phyloP scores from a whole-genome alignment of 2,797 vertebrate genomes.

The Malacoctenus gilli region DNA sequence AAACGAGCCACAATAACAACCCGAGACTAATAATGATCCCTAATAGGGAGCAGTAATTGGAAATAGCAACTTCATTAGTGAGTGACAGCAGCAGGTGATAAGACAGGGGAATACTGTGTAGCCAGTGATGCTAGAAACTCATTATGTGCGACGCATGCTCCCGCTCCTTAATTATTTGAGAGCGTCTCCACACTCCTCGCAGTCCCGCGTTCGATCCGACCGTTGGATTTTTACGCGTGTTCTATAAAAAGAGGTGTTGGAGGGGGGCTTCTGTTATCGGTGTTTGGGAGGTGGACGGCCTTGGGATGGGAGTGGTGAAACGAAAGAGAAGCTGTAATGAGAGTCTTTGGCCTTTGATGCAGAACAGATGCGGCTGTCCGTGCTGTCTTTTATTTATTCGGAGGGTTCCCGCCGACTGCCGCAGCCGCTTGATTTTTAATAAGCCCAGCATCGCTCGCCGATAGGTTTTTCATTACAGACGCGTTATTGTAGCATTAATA shows the following conservation, averaged over 20 bases:
- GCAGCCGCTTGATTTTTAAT: constrained; percentile 67
- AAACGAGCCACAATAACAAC: constrained; percentile 60
- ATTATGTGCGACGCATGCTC: constrained; percentile 73
- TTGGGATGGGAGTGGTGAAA: constrained; percentile 67
- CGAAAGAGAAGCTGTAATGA: constrained; percentile 68
- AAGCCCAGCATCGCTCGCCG: constrained; percentile 39
- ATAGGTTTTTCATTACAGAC: constrained; percentile 53
- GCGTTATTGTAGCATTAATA: constrained; percentile 47
- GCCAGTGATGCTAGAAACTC: constrained; percentile 76
- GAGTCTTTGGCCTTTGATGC: constrained; percentile 69
- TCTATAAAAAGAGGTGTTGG: constrained; percentile 57
- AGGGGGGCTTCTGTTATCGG: constrained; percentile 58
- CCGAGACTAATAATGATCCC: constrained; percentile 74
- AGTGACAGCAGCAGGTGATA: constrained; percentile 81
- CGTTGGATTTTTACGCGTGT: constrained; percentile 53
- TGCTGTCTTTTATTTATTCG: constrained; percentile 7
- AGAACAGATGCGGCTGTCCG: constrained; percentile 55
- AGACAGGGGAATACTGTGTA: constrained; percentile 76
- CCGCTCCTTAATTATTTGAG: constrained; percentile 76
- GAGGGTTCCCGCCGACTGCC: constrained; percentile 31
- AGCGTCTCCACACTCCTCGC: constrained; percentile 58
- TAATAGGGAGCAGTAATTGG: constrained; percentile 78
- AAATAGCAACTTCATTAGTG: constrained; percentile 83
- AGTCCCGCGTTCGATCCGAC: constrained; percentile 31
- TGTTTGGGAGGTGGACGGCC: constrained; percentile 66